Percentiles rank a stretch among this genome's conserved stretches.
Conservation (phyloP, 30 jellyfish, hydroid and myxozoan species). For the Sanderia malayensis region DNA sequence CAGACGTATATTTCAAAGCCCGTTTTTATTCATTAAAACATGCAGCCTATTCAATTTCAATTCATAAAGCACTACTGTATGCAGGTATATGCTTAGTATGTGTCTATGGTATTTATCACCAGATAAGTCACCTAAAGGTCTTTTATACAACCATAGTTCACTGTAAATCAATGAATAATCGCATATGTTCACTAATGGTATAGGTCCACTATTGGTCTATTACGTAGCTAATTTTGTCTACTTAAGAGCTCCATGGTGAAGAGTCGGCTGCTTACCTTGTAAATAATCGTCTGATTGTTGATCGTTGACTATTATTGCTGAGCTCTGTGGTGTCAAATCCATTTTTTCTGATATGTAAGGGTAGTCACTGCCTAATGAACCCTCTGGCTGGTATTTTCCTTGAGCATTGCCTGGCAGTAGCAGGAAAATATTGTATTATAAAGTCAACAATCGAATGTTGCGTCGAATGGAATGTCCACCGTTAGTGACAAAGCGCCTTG, state of each 20-base stretch:
- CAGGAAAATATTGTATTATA: not conserved
- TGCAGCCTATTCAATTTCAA: too few species aligned
- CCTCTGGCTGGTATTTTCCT: constrained; percentile 67
- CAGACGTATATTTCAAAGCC: too few species aligned
- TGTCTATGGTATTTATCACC: too few species aligned
- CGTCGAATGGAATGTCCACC: not conserved
- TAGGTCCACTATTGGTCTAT: not conserved
- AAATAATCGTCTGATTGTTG: constrained; percentile 32
- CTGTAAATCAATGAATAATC: too few species aligned
- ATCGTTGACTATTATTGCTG: not conserved
- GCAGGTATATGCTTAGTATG: too few species aligned
- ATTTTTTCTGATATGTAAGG: constrained; percentile 46
- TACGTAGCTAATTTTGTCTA: not conserved
- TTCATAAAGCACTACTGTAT: too few species aligned
- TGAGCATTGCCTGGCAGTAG: constrained; percentile 65
- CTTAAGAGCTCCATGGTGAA: not conserved
- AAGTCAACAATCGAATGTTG: not conserved
- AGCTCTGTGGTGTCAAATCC: not conserved
- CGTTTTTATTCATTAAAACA: too few species aligned
- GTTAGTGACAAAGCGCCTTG: not conserved
- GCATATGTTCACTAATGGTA: not conserved
- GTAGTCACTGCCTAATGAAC: constrained; percentile 55
- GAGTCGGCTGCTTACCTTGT: constrained; percentile 19
- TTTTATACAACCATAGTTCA: too few species aligned
- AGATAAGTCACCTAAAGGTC: too few species aligned